Base-by-base conservation (phyloP, 1,140 invertebrate species). In the Drosophila murphyi region DNA sequence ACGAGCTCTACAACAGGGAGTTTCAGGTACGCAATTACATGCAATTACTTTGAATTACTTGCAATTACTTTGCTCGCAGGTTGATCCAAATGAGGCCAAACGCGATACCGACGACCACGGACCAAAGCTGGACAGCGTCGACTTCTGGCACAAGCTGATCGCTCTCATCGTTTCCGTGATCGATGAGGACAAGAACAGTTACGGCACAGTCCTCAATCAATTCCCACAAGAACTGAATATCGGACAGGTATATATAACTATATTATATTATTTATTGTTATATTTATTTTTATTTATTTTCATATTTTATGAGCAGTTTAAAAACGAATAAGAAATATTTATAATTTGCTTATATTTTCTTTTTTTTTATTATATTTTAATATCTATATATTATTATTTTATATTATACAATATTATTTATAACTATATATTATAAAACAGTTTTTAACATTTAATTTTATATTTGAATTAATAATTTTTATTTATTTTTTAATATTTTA, bases 61-160 rank as follows among this genome's bases (percentile, higher is more conserved):
- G 5, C 6, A 34, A 10, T 52, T 28, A 34, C 12, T 35, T 2
- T 54, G 2, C 0, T 57, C 28, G 3, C 32, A 50, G 95, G 95
- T 96, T 63, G 97, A 98, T 94, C 97, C 97, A 4, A 97, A 96
- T 78, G 97, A 98, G 93, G 94, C 95, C 3, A 98, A 98, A 87
- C 94, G 96, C 50, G 97, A 97, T 85, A 95, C 96, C 20, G 97
- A 98, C 69, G 97, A 99, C 80, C 96, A 96, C 80, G 98, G 97
- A 2, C 97, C 98, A 2, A 95, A 96, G 68, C 92, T 98, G 82
- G 97, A 98, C 80, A 98, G 97, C 65, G 95, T 99, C 8, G 98
- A 99, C 92, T 99, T 99, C 93, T 99, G 98, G 98, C 98, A 99
- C 93, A 99, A 99, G 87, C 94, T 99, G 35, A 98, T 99, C 77